phyloP scores from a whole-genome alignment of 2,888 invertebrate genomes.

The Caenorhabditis sp. region DNA sequence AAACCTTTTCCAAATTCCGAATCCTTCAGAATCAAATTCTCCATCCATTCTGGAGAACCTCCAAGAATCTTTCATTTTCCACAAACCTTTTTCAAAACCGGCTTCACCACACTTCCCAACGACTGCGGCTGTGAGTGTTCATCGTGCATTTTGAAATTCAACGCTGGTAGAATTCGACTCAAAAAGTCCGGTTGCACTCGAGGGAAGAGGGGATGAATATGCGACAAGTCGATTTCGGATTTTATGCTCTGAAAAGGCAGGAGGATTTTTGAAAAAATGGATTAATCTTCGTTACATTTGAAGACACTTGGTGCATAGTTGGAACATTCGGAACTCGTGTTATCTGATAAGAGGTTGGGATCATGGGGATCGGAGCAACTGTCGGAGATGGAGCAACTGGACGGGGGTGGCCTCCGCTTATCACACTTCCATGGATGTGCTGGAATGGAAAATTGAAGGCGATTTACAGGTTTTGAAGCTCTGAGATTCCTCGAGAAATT shows the following conservation, averaged over 20 bases:
- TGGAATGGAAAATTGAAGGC: slow-evolving; percentile 12
- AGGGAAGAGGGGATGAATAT: slow-evolving; percentile 71
- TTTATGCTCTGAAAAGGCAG: slow-evolving; percentile 56
- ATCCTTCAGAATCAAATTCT: too few species aligned
- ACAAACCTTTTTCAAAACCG: slow-evolving; percentile 70
- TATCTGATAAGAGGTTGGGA: slow-evolving; percentile 46
- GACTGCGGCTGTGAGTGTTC: slow-evolving; percentile 51
- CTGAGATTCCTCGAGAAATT: neutral
- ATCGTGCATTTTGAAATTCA: slow-evolving; percentile 63
- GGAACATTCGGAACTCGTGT: neutral
- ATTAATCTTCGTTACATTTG: slow-evolving; percentile 5
- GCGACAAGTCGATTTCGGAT: slow-evolving; percentile 64
- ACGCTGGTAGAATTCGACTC: slow-evolving; percentile 54
- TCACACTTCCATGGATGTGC: slow-evolving; percentile 65
- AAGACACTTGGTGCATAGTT: neutral
- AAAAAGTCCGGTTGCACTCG: slow-evolving; percentile 71
- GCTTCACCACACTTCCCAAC: slow-evolving; percentile 70
- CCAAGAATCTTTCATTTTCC: too few species aligned
- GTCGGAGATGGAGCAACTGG: slow-evolving; percentile 40
- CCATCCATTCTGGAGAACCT: too few species aligned
- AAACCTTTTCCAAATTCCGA: too few species aligned
- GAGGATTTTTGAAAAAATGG: too few species aligned
- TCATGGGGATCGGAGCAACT: slow-evolving; percentile 33
- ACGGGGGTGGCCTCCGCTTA: slow-evolving; percentile 29
- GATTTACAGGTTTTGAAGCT: neutral